These are phyloP conservation scores for Odocoileus virginianus DNA, from an alignment of 2,113 vertebrate species.

Conservation along the genomic window DNA sequence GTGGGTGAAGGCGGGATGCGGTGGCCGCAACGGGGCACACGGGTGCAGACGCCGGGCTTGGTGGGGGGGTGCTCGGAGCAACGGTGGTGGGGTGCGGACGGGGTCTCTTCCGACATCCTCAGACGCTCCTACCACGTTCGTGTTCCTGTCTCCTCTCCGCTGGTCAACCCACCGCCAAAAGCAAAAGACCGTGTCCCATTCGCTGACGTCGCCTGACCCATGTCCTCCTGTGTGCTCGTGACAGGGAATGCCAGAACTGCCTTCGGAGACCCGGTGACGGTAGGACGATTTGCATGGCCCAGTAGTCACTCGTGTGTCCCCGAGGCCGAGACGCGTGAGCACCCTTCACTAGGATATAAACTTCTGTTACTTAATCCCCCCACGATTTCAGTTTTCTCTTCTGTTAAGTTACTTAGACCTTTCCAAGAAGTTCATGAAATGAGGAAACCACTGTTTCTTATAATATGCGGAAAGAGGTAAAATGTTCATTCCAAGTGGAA, in stretches of 20 bases:
- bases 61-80: not conserved
- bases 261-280: constrained; percentile 71
- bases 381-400: constrained; percentile 76
- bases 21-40: not conserved
- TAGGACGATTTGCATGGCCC: constrained; percentile 79
- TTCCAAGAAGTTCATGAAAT: constrained; percentile 77
- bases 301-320: constrained; percentile 77
- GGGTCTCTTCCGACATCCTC: not conserved
- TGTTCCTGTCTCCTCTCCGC: constrained; percentile 68
- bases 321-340: constrained; percentile 69
- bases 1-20: constrained; percentile 57
- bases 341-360: constrained; percentile 70
- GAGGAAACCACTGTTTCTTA: constrained; percentile 78
- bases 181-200: constrained; percentile 51
- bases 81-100: not conserved
- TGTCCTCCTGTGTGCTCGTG: constrained; percentile 63
- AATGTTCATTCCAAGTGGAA: constrained; percentile 79
- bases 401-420: constrained; percentile 74
- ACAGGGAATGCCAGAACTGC: constrained; percentile 68
- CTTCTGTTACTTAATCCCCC: constrained; percentile 77
- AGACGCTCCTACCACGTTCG: constrained; percentile 22
- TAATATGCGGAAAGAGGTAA: constrained; percentile 64
- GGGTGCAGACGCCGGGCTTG: not conserved
- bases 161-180: constrained; percentile 37
- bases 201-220: constrained; percentile 49